A percentile compares a stretch with the other conserved stretches of the same genome.
Conservation (phyloP, 1,140 invertebrate genomes). For the Eumaeus atala region DNA sequence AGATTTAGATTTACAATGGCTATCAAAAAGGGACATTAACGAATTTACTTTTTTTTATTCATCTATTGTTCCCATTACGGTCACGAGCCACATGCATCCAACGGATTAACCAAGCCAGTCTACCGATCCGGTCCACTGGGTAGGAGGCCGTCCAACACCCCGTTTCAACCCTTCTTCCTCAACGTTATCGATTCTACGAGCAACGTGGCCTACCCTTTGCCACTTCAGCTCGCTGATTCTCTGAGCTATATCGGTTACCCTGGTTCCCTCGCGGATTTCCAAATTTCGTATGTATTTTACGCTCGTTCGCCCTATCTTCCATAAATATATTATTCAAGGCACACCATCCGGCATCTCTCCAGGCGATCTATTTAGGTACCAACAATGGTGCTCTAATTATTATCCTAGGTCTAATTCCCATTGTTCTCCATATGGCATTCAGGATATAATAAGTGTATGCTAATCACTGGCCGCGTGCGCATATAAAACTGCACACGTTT, state of each 20-base stretch:
- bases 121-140: no score
- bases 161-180: no score
- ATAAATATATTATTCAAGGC: slow-evolving; percentile 24
- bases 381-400: slow-evolving; percentile 50
- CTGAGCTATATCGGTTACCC: no score
- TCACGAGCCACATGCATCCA: no score
- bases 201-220: no score
- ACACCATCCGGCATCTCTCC: slow-evolving; percentile 25
- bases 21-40: background rate
- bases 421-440: slow-evolving; percentile 49
- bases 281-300: no score
- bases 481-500: slow-evolving; percentile 14
- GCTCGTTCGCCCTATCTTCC: no score
- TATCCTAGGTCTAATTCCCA: slow-evolving; percentile 42
- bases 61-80: background rate
- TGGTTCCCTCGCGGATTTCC: no score
- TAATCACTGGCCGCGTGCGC: slow-evolving; percentile 26
- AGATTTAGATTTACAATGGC: background rate
- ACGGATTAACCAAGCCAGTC: no score
- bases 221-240: no score
- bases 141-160: no score
- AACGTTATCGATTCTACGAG: no score
- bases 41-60: background rate
- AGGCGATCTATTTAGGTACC: slow-evolving; percentile 31
- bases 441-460: slow-evolving; percentile 47